These are phyloP conservation scores for Theocolax elegans DNA, from an alignment of 1,140 invertebrate species.

Conservation along the genomic window DNA sequence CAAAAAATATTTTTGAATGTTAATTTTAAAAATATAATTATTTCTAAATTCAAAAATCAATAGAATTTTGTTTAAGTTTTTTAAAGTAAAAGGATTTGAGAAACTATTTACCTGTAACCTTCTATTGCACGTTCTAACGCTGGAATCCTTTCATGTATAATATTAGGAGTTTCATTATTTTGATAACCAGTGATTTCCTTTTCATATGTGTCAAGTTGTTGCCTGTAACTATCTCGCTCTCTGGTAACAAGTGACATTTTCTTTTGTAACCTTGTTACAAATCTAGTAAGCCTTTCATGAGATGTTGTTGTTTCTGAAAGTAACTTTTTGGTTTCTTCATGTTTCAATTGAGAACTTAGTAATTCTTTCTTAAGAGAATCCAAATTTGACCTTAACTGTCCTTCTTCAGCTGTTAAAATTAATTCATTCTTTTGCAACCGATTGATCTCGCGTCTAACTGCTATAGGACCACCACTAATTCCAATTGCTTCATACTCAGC, in stretches of 20 bases:
- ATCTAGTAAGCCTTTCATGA: slow-evolving; percentile 61
- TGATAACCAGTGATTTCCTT: slow-evolving; percentile 74
- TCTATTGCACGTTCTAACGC: slow-evolving; percentile 58
- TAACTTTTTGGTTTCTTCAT: slow-evolving; percentile 58
- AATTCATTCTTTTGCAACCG: slow-evolving; percentile 61
- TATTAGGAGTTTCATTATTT: slow-evolving; percentile 45
- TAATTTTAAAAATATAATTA: no score
- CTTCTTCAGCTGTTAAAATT: slow-evolving; percentile 58
- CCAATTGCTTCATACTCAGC: slow-evolving; percentile 61
- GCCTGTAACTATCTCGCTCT: slow-evolving; percentile 80
- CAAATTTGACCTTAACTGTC: slow-evolving; percentile 56
- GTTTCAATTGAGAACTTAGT: slow-evolving; percentile 51
- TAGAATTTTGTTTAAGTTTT: no score
- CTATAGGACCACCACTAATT: slow-evolving; percentile 53
- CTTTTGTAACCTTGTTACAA: slow-evolving; percentile 67
- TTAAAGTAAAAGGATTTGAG: background rate
- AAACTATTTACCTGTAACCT: slow-evolving; percentile 56
- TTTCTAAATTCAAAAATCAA: no score
- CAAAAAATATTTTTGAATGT: slow-evolving; percentile 17
- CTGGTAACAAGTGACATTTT: slow-evolving; percentile 76
- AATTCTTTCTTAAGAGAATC: slow-evolving; percentile 56
- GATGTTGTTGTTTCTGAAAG: slow-evolving; percentile 53
- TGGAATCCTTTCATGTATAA: slow-evolving; percentile 54
- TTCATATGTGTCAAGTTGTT: slow-evolving; percentile 84
- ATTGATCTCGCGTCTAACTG: slow-evolving; percentile 59